A percentile compares a stretch with the other conserved stretches of the same genome.
Conservation (phyloP, 2,113 vertebrate genomes). For the Chauna torquata region DNA sequence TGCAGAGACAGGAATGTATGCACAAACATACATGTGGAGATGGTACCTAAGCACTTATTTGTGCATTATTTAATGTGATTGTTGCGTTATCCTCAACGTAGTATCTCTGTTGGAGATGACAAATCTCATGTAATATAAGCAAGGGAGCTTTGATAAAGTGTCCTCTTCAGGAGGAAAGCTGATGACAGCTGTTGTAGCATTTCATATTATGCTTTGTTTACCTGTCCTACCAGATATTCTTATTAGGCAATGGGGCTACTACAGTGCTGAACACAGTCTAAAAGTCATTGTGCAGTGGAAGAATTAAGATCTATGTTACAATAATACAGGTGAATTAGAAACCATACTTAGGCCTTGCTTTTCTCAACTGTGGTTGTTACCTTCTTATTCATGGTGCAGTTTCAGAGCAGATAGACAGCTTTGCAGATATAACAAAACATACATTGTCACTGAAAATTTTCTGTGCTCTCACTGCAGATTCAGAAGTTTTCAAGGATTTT, state of each 20-base stretch:
- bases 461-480: neutral
- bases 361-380: neutral
- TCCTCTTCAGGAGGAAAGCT: neutral
- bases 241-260: rapidly evolving
- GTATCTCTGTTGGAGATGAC: neutral
- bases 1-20: rapidly evolving
- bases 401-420: neutral
- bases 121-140: neutral
- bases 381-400: neutral
- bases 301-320: neutral
- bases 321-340: neutral
- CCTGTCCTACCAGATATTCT: neutral
- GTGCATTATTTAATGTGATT: neutral
- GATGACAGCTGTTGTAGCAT: neutral
- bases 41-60: neutral
- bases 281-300: neutral
- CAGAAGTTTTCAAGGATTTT: neutral
- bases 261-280: neutral
- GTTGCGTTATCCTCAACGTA: neutral
- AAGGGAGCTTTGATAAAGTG: neutral
- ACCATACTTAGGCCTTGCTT: neutral
- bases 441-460: neutral
- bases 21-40: neutral
- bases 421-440: neutral
- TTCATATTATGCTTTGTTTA: neutral